Base-by-base conservation (phyloP, 2,113 vertebrate genomes). In the Triplophysa dalaica region DNA sequence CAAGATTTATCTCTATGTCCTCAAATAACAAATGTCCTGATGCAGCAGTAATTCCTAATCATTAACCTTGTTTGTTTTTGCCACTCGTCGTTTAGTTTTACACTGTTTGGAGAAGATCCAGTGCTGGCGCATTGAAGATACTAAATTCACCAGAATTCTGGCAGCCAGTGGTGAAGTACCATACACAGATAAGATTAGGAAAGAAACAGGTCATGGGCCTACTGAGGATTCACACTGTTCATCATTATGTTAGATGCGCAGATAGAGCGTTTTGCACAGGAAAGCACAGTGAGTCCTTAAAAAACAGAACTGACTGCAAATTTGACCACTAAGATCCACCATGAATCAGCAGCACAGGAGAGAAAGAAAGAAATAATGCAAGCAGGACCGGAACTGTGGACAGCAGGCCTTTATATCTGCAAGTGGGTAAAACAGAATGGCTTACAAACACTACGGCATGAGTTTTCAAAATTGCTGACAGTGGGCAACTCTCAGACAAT, bases 151-250 rank as follows among this genome's bases (percentile, higher is more conserved):
- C 12, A 75, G 69, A 26, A 60, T 41, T 19, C 75, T 78, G 52
- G 62, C 77, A 76, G 68, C 45, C 10, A 13, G 8, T 10, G 19
- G 3, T 64, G 65, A 66, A 43, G 12, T 70, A 69, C 73, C 76
- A 29, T 16, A 74, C 70, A 60, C 58, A 22, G 70, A 81, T 83
- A 76, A 84, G 70, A 82, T 79, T 84, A 63, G 76, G 43, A 79
- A 77, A 77, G 81, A 77, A 84, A 82, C 70, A 79, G 73, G 26
- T 14, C 21, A 29, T 6, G 13, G 61, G 8, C 21, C 56, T 61
- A 56, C 12, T 10, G 65, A n/a, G 41, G 56, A 60, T 58, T 33
- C 19, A 58, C n/a, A 29, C 26, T 29, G 26, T 29, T 29, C 26
- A 29, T 29, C 26, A 29, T 14, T 54, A 45, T 52, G 38, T 45